Percentiles rank a stretch among this genome's conserved stretches.
These are phyloP conservation scores for Parochlus steinenii DNA, from an alignment of 2,888 invertebrate species.

Conservation along the genomic window DNA sequence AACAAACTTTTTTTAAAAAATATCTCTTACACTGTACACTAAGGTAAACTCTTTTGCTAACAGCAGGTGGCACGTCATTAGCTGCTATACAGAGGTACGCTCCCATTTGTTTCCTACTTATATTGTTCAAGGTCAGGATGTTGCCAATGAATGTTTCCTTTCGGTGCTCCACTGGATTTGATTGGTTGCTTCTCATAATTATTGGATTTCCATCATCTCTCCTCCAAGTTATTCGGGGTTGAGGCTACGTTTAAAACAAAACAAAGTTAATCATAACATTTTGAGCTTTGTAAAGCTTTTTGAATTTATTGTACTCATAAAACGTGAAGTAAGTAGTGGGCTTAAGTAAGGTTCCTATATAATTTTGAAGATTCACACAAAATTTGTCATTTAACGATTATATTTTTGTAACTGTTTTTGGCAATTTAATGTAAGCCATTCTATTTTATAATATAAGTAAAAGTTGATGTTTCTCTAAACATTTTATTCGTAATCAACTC, in stretches of 20 bases:
- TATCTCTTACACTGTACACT: slow-evolving; percentile 9
- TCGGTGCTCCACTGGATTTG: slow-evolving; percentile 1
- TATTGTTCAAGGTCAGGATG: slow-evolving; percentile 43
- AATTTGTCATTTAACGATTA: too few relatives aligned
- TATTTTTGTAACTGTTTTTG: too few relatives aligned
- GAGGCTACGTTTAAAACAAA: slow-evolving; percentile 21
- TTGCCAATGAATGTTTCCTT: slow-evolving; percentile 45
- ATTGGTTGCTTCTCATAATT: slow-evolving; percentile 31
- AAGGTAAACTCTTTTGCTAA: slow-evolving; percentile 27
- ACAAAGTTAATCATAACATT: too few relatives aligned
- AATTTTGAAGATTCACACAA: neutral
- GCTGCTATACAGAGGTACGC: slow-evolving; percentile 59
- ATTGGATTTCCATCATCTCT: slow-evolving; percentile 43
- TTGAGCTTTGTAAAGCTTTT: too few relatives aligned
- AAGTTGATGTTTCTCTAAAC: too few relatives aligned
- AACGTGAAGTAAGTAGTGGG: neutral
- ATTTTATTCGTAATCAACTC: too few relatives aligned
- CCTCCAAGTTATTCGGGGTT: slow-evolving; percentile 43
- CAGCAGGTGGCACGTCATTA: slow-evolving; percentile 56
- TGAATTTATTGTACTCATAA: neutral
- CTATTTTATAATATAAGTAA: too few relatives aligned
- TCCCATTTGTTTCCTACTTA: slow-evolving; percentile 54
- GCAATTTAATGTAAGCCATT: too few relatives aligned
- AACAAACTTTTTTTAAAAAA: neutral
- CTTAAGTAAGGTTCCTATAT: neutral